Percentiles rank a stretch among this genome's conserved stretches.
Conservation (phyloP, 2,113 vertebrate genomes). For the Plestiodon gilberti region DNA sequence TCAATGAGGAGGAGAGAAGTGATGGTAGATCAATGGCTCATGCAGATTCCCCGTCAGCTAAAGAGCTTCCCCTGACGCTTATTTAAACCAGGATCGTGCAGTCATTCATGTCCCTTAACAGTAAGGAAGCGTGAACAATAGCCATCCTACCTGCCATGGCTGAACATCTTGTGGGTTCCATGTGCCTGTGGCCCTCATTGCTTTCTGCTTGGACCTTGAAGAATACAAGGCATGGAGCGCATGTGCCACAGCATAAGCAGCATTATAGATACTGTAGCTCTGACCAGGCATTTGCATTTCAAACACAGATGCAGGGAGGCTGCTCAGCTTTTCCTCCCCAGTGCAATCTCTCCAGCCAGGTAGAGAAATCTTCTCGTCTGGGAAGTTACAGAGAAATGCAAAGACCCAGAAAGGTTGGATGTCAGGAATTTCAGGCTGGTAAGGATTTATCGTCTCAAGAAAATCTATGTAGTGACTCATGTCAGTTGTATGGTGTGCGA, state of each 20-base stretch:
- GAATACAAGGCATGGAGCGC: background rate
- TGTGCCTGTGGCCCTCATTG: too few species aligned
- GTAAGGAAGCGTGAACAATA: background rate
- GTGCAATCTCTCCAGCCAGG: background rate
- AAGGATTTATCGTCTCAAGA: too few species aligned
- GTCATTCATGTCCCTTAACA: background rate
- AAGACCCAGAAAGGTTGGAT: background rate
- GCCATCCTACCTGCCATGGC: background rate
- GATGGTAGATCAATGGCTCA: too few species aligned
- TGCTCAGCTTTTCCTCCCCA: background rate
- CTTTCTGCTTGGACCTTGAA: background rate
- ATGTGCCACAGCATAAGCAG: background rate
- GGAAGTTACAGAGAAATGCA: background rate
- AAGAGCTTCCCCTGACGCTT: too few species aligned
- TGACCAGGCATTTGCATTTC: background rate
- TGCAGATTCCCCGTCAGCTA: too few species aligned
- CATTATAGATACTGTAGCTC: slow-evolving; percentile 1
- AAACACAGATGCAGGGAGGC: background rate
- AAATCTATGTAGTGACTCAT: too few species aligned
- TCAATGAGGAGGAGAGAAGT: too few species aligned
- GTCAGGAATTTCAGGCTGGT: background rate
- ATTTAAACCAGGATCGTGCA: too few species aligned
- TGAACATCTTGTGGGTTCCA: background rate
- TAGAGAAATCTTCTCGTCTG: background rate
- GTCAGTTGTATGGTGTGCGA: too few species aligned